Conservation (phyloP, 2,888 invertebrate genomes). For the Drosophila anceps region DNA sequence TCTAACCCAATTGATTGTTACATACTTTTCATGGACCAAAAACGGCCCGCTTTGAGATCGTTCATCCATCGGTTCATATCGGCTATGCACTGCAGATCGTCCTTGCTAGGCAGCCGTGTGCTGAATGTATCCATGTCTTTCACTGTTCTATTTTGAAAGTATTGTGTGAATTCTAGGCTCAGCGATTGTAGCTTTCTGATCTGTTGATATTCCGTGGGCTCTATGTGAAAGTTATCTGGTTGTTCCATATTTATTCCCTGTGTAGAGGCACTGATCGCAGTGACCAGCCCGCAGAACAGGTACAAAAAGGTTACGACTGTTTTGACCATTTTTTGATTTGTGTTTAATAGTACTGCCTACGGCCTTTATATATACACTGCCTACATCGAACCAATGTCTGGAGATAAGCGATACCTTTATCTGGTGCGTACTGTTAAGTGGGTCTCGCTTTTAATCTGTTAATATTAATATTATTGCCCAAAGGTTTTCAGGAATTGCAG, state of each 20-base stretch:
- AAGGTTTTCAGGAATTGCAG: neutral
- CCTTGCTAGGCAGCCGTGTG: constrained; percentile 8
- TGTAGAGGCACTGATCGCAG: constrained; percentile 15
- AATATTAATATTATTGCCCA: neutral
- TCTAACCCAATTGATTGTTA: neutral
- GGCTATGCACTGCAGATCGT: constrained; percentile 45
- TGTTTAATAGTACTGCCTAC: neutral
- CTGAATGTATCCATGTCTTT: constrained; percentile 12
- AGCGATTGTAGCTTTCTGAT: constrained; percentile 23
- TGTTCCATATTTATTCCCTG: neutral
- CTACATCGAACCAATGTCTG: neutral
- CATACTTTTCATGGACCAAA: constrained; percentile 46
- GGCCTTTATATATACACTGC: constrained; percentile 25
- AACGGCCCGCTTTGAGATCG: constrained; percentile 14
- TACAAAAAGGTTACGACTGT: neutral
- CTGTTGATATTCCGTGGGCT: constrained; percentile 9
- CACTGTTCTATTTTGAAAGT: constrained; percentile 27
- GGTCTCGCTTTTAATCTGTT: neutral
- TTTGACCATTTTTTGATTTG: constrained; percentile 33
- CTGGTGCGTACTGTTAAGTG: constrained; percentile 5
- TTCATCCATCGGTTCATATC: constrained; percentile 36
- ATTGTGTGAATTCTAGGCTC: constrained; percentile 22
- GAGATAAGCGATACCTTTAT: constrained; percentile 27
- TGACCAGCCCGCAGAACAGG: constrained; percentile 9
- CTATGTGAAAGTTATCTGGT: neutral